Conservation (phyloP, 2,113 vertebrate species). For the Entelurus aequoreus region DNA sequence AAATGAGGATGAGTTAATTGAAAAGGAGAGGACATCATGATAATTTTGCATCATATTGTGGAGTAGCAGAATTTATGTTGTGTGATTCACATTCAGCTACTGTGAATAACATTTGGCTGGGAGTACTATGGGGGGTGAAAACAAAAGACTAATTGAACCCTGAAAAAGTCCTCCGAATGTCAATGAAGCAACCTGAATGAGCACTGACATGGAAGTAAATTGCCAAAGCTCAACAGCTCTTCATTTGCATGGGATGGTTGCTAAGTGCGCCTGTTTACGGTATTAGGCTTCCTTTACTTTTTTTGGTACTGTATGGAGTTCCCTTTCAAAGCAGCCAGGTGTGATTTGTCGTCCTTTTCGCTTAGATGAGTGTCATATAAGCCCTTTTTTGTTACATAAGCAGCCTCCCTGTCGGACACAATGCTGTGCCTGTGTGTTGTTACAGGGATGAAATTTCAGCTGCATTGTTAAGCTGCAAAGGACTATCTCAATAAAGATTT, state of each 20-base stretch:
- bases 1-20: background rate
- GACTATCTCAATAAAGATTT: background rate
- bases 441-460: slow-evolving; percentile 12
- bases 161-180: slow-evolving; percentile 56
- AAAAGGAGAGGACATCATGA: slow-evolving; percentile 1
- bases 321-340: slow-evolving; percentile 26
- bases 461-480: slow-evolving; percentile 2
- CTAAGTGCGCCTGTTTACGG: slow-evolving; percentile 25
- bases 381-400: slow-evolving; percentile 36
- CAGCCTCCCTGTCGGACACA: slow-evolving; percentile 6
- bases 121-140: slow-evolving; percentile 13
- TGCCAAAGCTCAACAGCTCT: slow-evolving; percentile 10
- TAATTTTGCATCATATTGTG: background rate
- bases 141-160: slow-evolving; percentile 45
- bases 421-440: slow-evolving; percentile 7
- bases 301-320: background rate
- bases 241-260: slow-evolving; percentile 11
- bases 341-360: slow-evolving; percentile 27
- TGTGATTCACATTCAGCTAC: slow-evolving; percentile 14
- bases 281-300: slow-evolving; percentile 26
- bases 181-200: slow-evolving; percentile 64
- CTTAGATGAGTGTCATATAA: slow-evolving; percentile 17
- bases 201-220: slow-evolving; percentile 48
- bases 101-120: slow-evolving; percentile 2
- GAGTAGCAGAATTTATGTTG: background rate